Percentiles rank a stretch among this genome's conserved stretches.
Conservation (phyloP, 2,888 invertebrate species). For the Meghimatium bilineatum region DNA sequence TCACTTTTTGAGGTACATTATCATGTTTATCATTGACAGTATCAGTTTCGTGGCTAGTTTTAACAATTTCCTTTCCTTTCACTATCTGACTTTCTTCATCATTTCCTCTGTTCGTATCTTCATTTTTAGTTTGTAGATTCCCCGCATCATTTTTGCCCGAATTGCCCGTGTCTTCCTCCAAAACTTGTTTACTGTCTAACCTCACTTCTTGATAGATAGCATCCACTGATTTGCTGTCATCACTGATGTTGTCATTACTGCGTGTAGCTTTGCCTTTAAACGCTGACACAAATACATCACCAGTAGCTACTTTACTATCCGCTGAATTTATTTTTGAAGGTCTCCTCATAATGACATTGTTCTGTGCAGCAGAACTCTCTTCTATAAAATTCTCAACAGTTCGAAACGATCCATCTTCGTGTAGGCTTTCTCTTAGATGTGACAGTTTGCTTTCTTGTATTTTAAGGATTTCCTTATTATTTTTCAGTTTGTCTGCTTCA, state of each 20-base stretch:
- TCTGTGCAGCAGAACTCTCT: background rate
- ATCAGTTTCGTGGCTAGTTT: too few species aligned
- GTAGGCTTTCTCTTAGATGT: background rate
- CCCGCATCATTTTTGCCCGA: background rate
- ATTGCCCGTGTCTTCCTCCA: background rate
- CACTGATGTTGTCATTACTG: background rate
- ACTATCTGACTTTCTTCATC: background rate
- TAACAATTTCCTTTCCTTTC: background rate
- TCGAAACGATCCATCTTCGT: slow-evolving; percentile 5
- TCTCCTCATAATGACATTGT: background rate
- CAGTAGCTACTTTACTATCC: background rate
- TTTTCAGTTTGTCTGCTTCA: background rate
- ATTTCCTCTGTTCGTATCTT: background rate
- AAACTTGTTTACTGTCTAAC: background rate
- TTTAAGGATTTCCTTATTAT: background rate
- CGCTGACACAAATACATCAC: background rate
- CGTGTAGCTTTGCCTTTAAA: slow-evolving; percentile 6
- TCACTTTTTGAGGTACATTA: background rate
- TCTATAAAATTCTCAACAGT: slow-evolving; percentile 30
- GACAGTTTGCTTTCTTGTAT: background rate
- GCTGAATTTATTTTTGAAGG: background rate
- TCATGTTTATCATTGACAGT: background rate
- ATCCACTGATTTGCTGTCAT: background rate
- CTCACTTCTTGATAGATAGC: too few species aligned
- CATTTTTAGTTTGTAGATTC: background rate